A percentile compares a stretch with the other conserved stretches of the same genome.
These are phyloP conservation scores for Scylla paramamosain DNA, from an alignment of 1,140 invertebrate species.

Conservation along the genomic window DNA sequence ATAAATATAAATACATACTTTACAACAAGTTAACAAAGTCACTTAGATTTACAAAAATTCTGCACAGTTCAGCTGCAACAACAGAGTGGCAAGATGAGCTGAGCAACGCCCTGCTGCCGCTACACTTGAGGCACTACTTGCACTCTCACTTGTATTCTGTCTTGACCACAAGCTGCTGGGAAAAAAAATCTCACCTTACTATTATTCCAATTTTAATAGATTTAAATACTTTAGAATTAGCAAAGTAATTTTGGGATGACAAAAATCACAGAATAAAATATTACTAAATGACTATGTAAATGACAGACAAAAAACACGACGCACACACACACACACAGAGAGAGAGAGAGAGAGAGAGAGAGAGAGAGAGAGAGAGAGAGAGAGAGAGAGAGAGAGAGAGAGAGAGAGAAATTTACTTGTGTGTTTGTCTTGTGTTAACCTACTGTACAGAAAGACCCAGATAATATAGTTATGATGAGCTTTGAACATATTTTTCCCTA, in stretches of 20 bases:
- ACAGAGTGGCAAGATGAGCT: background rate
- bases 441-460: slow-evolving; percentile 26
- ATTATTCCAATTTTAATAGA: too few relatives aligned
- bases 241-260: too few relatives aligned
- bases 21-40: background rate
- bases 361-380: slow-evolving; percentile 4
- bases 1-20: background rate
- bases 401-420: background rate
- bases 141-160: background rate
- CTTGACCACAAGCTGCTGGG: background rate
- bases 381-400: slow-evolving; percentile 46
- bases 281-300: background rate
- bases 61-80: background rate
- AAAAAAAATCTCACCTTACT: background rate
- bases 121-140: background rate
- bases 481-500: background rate
- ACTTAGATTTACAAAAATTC: background rate
- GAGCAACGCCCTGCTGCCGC: background rate
- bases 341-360: slow-evolving; percentile 28
- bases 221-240: too few relatives aligned
- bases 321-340: background rate
- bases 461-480: background rate
- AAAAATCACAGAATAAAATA: too few relatives aligned
- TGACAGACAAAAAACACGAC: background rate
- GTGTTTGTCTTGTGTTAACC: background rate